Base-by-base conservation (phyloP, 2,797 vertebrate species). In the Cygnus olor region DNA sequence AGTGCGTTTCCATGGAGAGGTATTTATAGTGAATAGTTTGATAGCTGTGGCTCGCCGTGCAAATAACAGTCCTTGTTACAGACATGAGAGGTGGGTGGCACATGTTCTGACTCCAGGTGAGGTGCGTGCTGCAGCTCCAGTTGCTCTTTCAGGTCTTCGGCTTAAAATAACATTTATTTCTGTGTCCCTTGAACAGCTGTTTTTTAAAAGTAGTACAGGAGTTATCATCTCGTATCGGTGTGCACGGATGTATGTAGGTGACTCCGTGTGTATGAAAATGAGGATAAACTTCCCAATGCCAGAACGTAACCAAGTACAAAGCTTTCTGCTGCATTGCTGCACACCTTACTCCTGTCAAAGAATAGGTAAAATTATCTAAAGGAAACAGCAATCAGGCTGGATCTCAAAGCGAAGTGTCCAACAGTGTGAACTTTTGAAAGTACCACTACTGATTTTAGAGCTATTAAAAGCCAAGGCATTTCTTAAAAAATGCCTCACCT, bases 361-460 rank as follows among this genome's bases (percentile, higher is more conserved):
- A 87, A 80, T 22, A 66, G 73, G 93, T 94, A 94, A 94, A 96
- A 96, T 96, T 95, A 94, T 80, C 90, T 85, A 81, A 91, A 96
- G 93, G 61, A 95, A 95, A 90, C 45, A 83, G 94, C 89, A 97
- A 95, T 97, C 97, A 97, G 68, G 51, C 40, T 88, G 80, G 49
- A 91, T 97, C 85, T 95, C 78, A 86, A 94, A 91, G 85, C 89
- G 91, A 95, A 96, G 77, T 61, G 91, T 94, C 96, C 95, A 82
- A 91, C 96, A 92, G 95, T 94, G 96, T 91, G 95, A 95, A 97
- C 95, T 97, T 94, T 78, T 94, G 76, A 69, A 97, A 97, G 91
- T 92, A 80, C 61, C 40, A 32, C 70, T 88, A 82, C 90, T 96
- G 89, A 94, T 96, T 95, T 96, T 95, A 91, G 42, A 94, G 96